These are phyloP conservation scores for Prosapia bicincta DNA, from an alignment of 2,888 invertebrate genomes.

Conservation along the genomic window DNA sequence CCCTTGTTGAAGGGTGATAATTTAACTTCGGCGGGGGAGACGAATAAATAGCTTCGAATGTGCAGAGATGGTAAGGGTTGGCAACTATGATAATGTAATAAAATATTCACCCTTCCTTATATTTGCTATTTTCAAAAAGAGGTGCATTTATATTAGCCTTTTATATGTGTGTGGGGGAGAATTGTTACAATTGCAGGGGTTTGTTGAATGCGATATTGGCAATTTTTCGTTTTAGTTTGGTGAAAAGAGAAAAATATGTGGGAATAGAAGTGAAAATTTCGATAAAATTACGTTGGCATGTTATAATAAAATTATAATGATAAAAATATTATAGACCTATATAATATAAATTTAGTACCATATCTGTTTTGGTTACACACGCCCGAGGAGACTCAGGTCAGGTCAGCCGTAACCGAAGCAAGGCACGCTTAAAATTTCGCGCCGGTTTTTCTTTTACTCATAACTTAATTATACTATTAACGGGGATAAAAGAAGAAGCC, in stretches of 20 bases:
- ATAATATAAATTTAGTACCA: too few relatives aligned
- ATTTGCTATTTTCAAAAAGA: constrained; percentile 2
- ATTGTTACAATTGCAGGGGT: not conserved
- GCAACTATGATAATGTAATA: not conserved
- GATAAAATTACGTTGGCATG: too few relatives aligned
- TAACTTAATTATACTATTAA: too few relatives aligned
- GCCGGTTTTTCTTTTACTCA: too few relatives aligned
- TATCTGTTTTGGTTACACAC: too few relatives aligned
- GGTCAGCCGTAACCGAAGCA: too few relatives aligned
- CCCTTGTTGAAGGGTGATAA: not conserved
- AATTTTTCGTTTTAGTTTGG: not conserved
- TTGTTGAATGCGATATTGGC: not conserved
- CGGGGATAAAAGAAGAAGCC: too few relatives aligned
- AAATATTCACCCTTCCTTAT: not conserved
- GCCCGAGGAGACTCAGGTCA: too few relatives aligned
- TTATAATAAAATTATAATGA: too few relatives aligned
- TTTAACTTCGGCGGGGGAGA: not conserved
- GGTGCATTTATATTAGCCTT: not conserved
- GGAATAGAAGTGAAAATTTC: too few relatives aligned
- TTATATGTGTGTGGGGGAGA: not conserved
- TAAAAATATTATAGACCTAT: too few relatives aligned
- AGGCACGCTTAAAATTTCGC: too few relatives aligned
- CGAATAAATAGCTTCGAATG: not conserved
- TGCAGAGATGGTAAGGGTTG: not conserved
- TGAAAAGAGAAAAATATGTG: not conserved